Evolutionary conservation across 2,113 vertebrate genomes (phyloP), one percentile per base, ranked within the genome.

Genomic region (Euleptes europaea): DNA sequence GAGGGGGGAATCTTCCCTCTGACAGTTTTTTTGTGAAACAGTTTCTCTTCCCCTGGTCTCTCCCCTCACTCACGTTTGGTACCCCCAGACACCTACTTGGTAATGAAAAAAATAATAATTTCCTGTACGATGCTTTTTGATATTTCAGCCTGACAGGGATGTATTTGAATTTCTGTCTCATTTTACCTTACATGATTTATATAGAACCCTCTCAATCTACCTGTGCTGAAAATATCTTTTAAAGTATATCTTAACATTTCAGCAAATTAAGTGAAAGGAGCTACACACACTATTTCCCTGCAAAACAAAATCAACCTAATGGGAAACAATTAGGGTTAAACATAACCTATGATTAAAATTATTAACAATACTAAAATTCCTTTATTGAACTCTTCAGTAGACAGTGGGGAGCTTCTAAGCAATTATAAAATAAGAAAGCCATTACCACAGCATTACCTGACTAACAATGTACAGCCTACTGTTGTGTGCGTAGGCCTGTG

Each of bases 171-270:
- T 60, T 21, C 26, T 60, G 54, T 15, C 19, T 13, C 28, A 54
- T 84, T 82, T 19, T 65, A 70, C 19, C 23, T 10, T 51, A 77
- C 5, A 14, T 8, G 5, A 42, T 28, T 9, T 63, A 15, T 63
- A 63, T 66, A 6, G 6, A 71, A 42, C 33, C 23, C 71, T 3
- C 3, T 86, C 1, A 40, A 79, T 89, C 91, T 14, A 5, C 84
- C 1, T 79, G 66, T 70, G 40, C 44, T 80, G 57, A 49, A 86
- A 49, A 74, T 4, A 19, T 70, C 57, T 83, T 89, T 84, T 54
- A 26, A 85, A 87, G 15, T 70, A 0, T 23, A 4, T 87, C 40
- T 11, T 83, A 77, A 81, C 42, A 82, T 84, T 92, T 90, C 33
- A 80, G 8, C 51, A 88, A 78, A 83, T 84, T 83, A 47, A 35